Evolutionary conservation across 2,888 invertebrate genomes (phyloP), one percentile per base, ranked within the genome.

Genomic region (Drosophila antonietae): DNA sequence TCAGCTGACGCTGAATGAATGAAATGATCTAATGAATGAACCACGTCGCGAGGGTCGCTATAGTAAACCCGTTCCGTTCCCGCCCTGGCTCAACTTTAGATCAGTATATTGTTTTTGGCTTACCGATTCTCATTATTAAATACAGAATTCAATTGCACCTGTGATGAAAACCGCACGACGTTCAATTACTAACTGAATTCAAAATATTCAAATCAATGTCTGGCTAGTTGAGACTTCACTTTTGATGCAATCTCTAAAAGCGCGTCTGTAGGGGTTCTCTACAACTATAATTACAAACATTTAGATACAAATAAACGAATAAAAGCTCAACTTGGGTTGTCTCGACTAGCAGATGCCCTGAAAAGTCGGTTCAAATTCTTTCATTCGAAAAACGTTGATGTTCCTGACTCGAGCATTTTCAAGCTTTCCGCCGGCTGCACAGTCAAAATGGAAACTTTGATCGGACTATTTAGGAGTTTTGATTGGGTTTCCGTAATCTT

Each of bases 1-100:
- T 18, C 44, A 63, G 37, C 47, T 44, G 64, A 60, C 65, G 58
- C 23, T 58, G 72, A 66, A 68, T 77, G 69, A 80, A 70, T 79
- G 81, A 59, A 70, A 88, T 84, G 81, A 81, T 81, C 81, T 82
- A 75, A 81, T 84, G 84, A 84, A 84, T 84, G 84, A 82, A 70
- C 31, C 65, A 47, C 65, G 74, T 63, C 78, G 73, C 82, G 73
- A 68, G 76, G 82, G 68, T 88, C 68, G 41, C 53, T 43, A 28
- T 64, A 67, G 68, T 68, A 77, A 59, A 52, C 58, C n/a, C 55
- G 55, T 55, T 28, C 41, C 55, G 37, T 39, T 0, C 72, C 23
- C 35, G 8, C 43, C 31, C 14, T 23, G 51, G 18, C 41, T 15
- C 35, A 23, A 23, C 33, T 15, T 39, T n/a, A 28, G 14, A 18